Evolutionary conservation across 2,113 vertebrate species (phyloP).

Genomic region (Percina caprodes): DNA sequence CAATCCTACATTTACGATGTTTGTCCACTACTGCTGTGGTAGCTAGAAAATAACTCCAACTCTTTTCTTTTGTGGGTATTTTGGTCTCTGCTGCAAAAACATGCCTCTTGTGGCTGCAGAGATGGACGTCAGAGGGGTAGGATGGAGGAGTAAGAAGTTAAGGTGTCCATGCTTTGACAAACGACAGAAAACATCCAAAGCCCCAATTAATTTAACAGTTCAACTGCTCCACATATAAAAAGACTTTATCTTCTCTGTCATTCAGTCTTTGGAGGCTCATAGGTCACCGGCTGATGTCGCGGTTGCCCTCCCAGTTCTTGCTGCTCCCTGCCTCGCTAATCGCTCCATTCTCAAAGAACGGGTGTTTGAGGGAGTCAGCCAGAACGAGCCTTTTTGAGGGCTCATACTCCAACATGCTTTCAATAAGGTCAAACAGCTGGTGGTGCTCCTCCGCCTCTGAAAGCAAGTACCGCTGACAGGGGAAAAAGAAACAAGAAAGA

Average conservation of each 20-base stretch:
- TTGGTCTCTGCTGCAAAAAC: constrained; percentile 52
- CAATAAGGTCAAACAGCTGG: constrained; percentile 95
- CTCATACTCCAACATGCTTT: constrained; percentile 97
- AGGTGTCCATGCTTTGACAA: constrained; percentile 66
- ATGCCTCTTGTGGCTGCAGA: constrained; percentile 52
- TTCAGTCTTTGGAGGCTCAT: constrained; percentile 52
- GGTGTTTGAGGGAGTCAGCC: constrained; percentile 90
- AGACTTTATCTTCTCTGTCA: constrained; percentile 28
- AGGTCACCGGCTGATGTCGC: constrained; percentile 98
- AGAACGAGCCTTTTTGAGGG: constrained; percentile 91
- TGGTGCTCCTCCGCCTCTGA: constrained; percentile 95
- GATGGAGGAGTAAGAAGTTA: constrained; percentile 32
- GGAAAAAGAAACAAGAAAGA: background rate
- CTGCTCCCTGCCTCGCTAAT: constrained; percentile 79
- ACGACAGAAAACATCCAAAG: constrained; percentile 28
- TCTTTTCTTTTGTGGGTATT: constrained; percentile 10
- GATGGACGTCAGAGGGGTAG: constrained; percentile 20
- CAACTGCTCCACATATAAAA: constrained; percentile 53
- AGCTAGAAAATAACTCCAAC: constrained; percentile 24
- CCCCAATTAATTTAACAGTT: constrained; percentile 23
- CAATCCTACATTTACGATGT: background rate
- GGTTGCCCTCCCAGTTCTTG: constrained; percentile 94
- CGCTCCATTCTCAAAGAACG: constrained; percentile 86
- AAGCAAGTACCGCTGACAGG: constrained; percentile 90
- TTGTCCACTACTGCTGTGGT: constrained; percentile 16